Conservation (phyloP, 2,113 vertebrate species). For the Vulpes vulpes region DNA sequence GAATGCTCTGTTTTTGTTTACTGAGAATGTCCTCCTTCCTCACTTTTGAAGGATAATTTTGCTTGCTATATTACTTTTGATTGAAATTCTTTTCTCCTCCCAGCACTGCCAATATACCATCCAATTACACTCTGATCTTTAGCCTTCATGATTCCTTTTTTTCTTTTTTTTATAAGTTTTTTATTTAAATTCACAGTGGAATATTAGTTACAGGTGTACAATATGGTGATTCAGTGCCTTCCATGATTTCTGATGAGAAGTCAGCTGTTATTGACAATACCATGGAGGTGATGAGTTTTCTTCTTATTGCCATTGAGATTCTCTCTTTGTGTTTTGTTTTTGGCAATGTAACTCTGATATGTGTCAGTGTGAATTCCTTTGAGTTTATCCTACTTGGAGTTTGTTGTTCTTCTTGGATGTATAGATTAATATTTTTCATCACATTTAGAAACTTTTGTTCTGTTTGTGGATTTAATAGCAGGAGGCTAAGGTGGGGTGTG, state of each 20-base stretch:
- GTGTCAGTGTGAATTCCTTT: not conserved
- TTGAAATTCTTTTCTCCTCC: not conserved
- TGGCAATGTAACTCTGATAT: not conserved
- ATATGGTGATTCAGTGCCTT: no score
- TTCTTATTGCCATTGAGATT: not conserved
- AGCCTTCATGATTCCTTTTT: no score
- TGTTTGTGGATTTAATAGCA: conserved; percentile 65
- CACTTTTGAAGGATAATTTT: not conserved
- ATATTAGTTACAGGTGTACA: no score
- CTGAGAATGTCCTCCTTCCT: not conserved
- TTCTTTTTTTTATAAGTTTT: no score
- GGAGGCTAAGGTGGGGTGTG: not conserved
- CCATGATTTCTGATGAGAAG: not conserved
- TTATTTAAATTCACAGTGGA: no score
- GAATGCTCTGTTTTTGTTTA: not conserved
- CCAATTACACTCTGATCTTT: not conserved
- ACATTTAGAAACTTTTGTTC: no score
- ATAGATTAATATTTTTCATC: no score
- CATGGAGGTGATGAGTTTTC: not conserved
- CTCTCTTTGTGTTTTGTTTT: not conserved
- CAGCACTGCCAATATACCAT: not conserved
- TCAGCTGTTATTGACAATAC: not conserved
- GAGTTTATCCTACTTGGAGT: no score
- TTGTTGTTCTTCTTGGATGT: no score
- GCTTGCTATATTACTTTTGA: not conserved